These are phyloP conservation scores for Babyrousa celebensis DNA, from an alignment of 2,797 vertebrate genomes.

Conservation along the genomic window DNA sequence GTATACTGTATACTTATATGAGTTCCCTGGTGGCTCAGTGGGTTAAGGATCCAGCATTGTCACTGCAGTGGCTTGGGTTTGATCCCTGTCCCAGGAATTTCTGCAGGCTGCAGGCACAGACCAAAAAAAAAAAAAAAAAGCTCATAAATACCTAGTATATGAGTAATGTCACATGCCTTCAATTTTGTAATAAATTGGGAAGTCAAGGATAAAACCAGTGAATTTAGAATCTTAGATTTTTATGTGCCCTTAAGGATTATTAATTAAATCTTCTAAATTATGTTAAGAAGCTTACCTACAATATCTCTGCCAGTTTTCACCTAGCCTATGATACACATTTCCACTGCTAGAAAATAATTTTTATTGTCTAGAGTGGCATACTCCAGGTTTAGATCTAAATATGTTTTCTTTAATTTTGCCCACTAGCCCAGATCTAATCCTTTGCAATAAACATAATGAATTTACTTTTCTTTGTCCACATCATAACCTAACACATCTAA, in stretches of 20 bases:
- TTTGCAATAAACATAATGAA: conserved; percentile 34
- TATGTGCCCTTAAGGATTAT: conserved; percentile 2
- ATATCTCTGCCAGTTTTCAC: background rate
- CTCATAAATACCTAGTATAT: background rate
- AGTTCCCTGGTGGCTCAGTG: background rate
- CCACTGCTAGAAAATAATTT: background rate
- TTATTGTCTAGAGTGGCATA: background rate
- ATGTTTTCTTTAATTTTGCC: conserved; percentile 39
- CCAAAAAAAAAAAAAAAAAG: no score
- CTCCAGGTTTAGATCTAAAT: conserved; percentile 22
- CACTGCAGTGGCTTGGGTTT: no score
- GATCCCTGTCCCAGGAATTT: no score
- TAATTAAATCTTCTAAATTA: conserved; percentile 65
- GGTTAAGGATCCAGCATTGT: no score
- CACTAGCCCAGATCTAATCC: conserved; percentile 3
- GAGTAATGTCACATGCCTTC: background rate
- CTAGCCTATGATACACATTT: background rate
- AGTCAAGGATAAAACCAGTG: conserved; percentile 58
- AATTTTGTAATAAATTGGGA: conserved; percentile 36
- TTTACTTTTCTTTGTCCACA: conserved; percentile 19
- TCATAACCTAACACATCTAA: background rate
- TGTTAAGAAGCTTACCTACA: conserved; percentile 17
- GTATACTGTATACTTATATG: background rate
- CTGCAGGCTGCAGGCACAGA: no score
- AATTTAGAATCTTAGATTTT: conserved; percentile 59